phyloP scores from a whole-genome alignment of 2,797 vertebrate genomes.

The Gymnodraco acuticeps region DNA sequence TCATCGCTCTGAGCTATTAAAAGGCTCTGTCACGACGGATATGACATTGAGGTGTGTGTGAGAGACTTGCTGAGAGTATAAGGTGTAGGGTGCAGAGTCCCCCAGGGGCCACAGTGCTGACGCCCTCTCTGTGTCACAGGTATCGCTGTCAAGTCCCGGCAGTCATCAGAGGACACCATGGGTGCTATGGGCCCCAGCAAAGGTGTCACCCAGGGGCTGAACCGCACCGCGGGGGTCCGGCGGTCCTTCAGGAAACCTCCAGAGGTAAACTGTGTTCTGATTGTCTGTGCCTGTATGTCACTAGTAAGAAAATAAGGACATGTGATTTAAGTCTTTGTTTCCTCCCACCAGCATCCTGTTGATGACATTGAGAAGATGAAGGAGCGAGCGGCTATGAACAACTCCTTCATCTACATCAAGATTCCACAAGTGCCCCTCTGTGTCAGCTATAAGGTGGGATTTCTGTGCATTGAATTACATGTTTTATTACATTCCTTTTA shows the following conservation, averaged over 20 bases:
- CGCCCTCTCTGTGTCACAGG: slow-evolving; percentile 76
- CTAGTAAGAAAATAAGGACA: neutral
- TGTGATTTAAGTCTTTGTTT: neutral
- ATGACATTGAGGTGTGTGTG: slow-evolving; percentile 57
- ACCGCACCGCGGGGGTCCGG: slow-evolving; percentile 93
- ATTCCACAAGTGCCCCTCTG: slow-evolving; percentile 99
- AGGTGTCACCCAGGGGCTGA: slow-evolving; percentile 93
- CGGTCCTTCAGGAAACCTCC: slow-evolving; percentile 96
- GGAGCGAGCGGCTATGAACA: slow-evolving; percentile 98
- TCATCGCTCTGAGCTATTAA: slow-evolving; percentile 65
- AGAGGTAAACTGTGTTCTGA: slow-evolving; percentile 86
- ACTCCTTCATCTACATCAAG: slow-evolving; percentile 99
- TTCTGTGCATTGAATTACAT: neutral
- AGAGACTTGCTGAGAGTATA: slow-evolving; percentile 49
- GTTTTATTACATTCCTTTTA: neutral
- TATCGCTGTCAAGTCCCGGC: slow-evolving; percentile 94
- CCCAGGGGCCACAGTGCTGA: slow-evolving; percentile 50
- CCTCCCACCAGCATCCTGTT: slow-evolving; percentile 89
- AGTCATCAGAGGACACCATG: slow-evolving; percentile 91
- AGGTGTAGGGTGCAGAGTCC: slow-evolving; percentile 54
- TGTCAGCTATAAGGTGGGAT: slow-evolving; percentile 96
- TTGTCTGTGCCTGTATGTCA: neutral
- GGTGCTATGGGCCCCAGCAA: slow-evolving; percentile 92
- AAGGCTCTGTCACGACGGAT: slow-evolving; percentile 50
- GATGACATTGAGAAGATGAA: slow-evolving; percentile 99